Percentiles rank a stretch among this genome's conserved stretches.
Evolutionary conservation across 2,888 invertebrate species (phyloP).

Genomic region (Odontocolon sp.): DNA sequence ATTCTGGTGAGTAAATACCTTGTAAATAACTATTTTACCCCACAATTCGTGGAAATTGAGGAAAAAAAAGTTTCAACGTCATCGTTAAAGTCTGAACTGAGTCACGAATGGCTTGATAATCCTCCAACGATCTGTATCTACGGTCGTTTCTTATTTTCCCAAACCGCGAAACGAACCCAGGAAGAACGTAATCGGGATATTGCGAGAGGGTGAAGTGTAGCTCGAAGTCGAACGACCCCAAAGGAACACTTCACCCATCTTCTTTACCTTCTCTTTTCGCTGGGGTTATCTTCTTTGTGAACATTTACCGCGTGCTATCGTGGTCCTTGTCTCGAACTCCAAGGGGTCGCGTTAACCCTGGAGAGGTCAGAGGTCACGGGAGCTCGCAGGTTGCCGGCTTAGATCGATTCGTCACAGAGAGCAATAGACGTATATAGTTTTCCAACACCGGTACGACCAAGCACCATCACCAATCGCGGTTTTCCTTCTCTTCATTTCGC

Average conservation of each 20-base stretch:
- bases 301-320: background rate
- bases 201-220: slow-evolving; percentile 46
- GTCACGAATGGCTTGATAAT: slow-evolving; percentile 36
- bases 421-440: too few relatives aligned
- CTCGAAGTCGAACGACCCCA: slow-evolving; percentile 46
- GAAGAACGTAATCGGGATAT: slow-evolving; percentile 54
- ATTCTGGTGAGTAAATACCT: slow-evolving; percentile 87
- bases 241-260: slow-evolving; percentile 50
- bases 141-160: slow-evolving; percentile 23
- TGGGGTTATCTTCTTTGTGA: slow-evolving; percentile 8
- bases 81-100: slow-evolving; percentile 21
- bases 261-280: slow-evolving; percentile 26
- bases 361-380: slow-evolving; percentile 47
- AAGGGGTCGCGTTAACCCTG: slow-evolving; percentile 47
- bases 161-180: slow-evolving; percentile 14
- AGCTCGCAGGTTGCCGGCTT: background rate
- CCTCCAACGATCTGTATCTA: slow-evolving; percentile 33
- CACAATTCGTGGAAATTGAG: background rate
- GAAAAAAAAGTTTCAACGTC: background rate
- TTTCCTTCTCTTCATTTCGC: slow-evolving; percentile 62
- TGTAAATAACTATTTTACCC: too few relatives aligned
- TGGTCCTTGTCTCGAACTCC: background rate
- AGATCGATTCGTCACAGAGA: slow-evolving; percentile 17
- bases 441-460: background rate
- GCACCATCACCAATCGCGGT: slow-evolving; percentile 14